Conservation (phyloP, 2,888 invertebrate genomes). For the Melanchra persicariae region DNA sequence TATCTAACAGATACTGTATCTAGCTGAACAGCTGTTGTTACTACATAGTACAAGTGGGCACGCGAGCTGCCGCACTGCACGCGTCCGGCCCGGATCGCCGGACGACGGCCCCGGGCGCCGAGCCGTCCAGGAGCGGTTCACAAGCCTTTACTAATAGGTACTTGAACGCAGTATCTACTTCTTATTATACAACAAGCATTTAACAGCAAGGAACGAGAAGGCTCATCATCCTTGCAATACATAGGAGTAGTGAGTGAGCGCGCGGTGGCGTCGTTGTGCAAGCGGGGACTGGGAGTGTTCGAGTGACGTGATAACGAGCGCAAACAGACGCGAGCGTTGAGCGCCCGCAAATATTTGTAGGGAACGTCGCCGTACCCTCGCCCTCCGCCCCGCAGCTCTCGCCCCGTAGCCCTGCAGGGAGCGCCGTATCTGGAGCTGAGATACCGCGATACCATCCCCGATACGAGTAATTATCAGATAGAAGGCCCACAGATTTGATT, state of each 20-base stretch:
- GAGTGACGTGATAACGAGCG: slow-evolving; percentile 80
- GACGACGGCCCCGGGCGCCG: background rate
- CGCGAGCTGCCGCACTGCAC: slow-evolving; percentile 30
- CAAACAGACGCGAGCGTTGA: slow-evolving; percentile 80
- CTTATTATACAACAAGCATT: background rate
- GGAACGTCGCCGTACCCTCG: slow-evolving; percentile 71
- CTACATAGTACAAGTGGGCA: slow-evolving; percentile 44
- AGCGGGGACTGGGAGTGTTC: slow-evolving; percentile 74
- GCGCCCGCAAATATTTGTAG: slow-evolving; percentile 83
- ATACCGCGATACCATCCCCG: slow-evolving; percentile 86
- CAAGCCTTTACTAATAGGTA: background rate
- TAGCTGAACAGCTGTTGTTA: slow-evolving; percentile 76
- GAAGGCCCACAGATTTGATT: slow-evolving; percentile 86
- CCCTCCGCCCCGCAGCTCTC: slow-evolving; percentile 38
- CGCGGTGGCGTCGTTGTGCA: slow-evolving; percentile 53
- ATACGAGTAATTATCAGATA: slow-evolving; percentile 89
- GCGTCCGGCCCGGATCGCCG: background rate
- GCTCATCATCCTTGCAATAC: slow-evolving; percentile 17
- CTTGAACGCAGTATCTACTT: background rate
- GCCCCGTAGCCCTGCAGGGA: slow-evolving; percentile 51
- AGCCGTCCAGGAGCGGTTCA: background rate
- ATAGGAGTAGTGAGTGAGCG: background rate
- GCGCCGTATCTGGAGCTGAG: slow-evolving; percentile 78
- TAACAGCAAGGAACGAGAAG: background rate
- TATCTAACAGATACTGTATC: slow-evolving; percentile 87